Base-by-base conservation (phyloP, 2,888 invertebrate genomes). In the Machimus rusticus region DNA sequence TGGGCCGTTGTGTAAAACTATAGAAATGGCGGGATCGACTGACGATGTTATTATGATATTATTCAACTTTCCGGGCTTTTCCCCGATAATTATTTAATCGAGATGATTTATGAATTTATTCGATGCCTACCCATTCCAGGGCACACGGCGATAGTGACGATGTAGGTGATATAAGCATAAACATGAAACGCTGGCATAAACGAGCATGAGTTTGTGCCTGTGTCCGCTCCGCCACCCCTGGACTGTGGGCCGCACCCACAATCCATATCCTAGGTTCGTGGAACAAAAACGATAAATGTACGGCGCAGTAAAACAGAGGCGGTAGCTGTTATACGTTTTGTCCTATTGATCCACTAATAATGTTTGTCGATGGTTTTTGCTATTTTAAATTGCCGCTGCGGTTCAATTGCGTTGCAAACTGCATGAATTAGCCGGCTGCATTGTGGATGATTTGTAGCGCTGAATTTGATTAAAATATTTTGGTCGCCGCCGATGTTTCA, bases 21-120 rank as follows among this genome's bases (percentile, higher is more conserved):
- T 84, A 84, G 84, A 43, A 81, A 66, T 66, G 66, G 66, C 6
- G 66, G 23, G 28, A 66, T 66, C 66, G 84, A 66, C 74, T 37
- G 84, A 57, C 84, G 66, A 84, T 51, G 81, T 81, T 84, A 84
- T 84, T 84, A 84, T 84, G 84, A 84, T 84, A 84, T 84, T 84
- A 84, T 84, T 84, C 84, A 84, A 74, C 84, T 84, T 81, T 81
- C 81, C 66, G 84, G 39, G 84, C 66, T 43, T 84, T 74, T 23
- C 39, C 84, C 43, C 51, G 84, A 89, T 89, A 89, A 89, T 89
- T 89, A 89, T 89, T 89, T 89, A 89, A 89, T 89, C 89, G 89
- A 88, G 87, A 85, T 89, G 89, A 89, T 89, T 89, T 89, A 89
- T 89, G 89, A 87, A 88, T 88, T 88, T 84, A 74, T 84, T 66